Conservation (phyloP, 2,113 vertebrate genomes). For the Mixornis gularis region DNA sequence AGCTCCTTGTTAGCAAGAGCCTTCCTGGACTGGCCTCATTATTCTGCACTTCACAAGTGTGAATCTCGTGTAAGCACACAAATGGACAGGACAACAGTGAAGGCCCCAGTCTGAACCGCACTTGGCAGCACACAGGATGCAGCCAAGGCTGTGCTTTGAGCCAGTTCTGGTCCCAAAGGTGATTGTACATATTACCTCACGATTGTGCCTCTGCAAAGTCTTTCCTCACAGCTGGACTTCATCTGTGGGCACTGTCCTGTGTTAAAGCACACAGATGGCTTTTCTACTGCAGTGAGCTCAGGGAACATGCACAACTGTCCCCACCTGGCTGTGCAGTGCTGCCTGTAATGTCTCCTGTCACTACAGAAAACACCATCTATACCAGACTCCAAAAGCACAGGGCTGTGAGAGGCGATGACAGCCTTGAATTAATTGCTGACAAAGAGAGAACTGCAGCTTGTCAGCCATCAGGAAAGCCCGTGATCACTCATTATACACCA, state of each 20-base stretch:
- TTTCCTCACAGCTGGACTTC: not conserved
- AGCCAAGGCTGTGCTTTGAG: not conserved
- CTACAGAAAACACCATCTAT: not conserved
- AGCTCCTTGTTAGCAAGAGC: not conserved
- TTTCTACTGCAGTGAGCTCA: not conserved
- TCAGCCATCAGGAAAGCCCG: not conserved
- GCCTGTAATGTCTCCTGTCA: not conserved
- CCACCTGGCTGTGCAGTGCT: not conserved
- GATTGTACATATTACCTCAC: not conserved
- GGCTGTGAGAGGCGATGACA: too few relatives aligned
- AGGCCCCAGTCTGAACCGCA: not conserved
- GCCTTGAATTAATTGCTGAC: slow-evolving; percentile 31
- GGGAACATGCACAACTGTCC: not conserved
- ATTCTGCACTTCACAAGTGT: not conserved
- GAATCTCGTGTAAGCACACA: fast-evolving
- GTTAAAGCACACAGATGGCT: not conserved
- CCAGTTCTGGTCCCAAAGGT: not conserved
- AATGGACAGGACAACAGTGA: not conserved
- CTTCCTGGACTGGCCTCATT: not conserved
- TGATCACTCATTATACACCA: fast-evolving
- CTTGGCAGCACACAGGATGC: not conserved
- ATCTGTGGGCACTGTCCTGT: not conserved
- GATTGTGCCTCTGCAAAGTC: not conserved
- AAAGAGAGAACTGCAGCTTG: not conserved
- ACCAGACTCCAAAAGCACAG: not conserved